Evolutionary conservation across 2,888 invertebrate genomes (phyloP).

Genomic region (Itoplectis maculator): DNA sequence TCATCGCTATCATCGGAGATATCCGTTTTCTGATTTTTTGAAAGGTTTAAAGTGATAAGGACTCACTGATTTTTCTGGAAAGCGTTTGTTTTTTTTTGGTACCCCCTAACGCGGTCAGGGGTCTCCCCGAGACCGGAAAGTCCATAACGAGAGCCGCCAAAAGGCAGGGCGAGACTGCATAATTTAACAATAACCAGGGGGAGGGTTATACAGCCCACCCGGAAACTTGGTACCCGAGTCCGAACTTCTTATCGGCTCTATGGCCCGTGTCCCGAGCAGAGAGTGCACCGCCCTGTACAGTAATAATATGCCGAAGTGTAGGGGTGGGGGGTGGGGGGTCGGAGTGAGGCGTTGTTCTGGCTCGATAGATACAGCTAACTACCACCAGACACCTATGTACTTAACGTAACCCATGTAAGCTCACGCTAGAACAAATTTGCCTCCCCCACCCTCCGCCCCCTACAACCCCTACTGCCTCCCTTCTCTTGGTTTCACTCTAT

Average conservation of each 20-base stretch:
- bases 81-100: too few species aligned
- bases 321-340: too few species aligned
- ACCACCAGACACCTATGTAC: slow-evolving; percentile 83
- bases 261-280: slow-evolving; percentile 52
- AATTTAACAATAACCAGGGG: slow-evolving; percentile 65
- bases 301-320: slow-evolving; percentile 52
- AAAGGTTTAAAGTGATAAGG: too few species aligned
- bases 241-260: slow-evolving; percentile 66
- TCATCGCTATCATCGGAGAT: too few species aligned
- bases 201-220: slow-evolving; percentile 34
- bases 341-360: slow-evolving; percentile 68
- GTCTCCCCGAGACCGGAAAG: slow-evolving; percentile 19
- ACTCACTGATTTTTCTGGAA: too few species aligned
- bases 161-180: slow-evolving; percentile 54
- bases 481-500: slow-evolving; percentile 71
- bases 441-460: slow-evolving; percentile 62
- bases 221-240: slow-evolving; percentile 53
- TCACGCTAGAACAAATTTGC: slow-evolving; percentile 84
- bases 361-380: slow-evolving; percentile 79
- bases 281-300: slow-evolving; percentile 42
- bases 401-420: slow-evolving; percentile 84
- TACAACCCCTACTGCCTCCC: slow-evolving; percentile 24
- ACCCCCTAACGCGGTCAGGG: too few species aligned
- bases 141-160: slow-evolving; percentile 29
- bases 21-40: too few species aligned